Evolutionary conservation across 2,113 vertebrate genomes (phyloP), one percentile per base, ranked within the genome.

Genomic region (Ondatra zibethicus): DNA sequence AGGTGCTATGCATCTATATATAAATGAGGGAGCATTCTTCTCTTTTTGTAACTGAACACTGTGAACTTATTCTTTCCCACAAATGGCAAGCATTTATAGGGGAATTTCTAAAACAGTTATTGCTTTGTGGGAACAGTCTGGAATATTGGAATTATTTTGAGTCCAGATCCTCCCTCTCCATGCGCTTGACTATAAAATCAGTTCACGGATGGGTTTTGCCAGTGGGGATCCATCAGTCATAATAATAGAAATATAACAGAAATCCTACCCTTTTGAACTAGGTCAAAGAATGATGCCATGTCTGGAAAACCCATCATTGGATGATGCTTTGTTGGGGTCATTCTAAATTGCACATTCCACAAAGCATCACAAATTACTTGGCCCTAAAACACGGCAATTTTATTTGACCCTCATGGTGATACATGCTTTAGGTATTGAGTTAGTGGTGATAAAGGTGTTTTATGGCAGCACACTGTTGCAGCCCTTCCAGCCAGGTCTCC

Each of bases 1-100:
- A 92, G 91, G 68, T 86, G 66, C 29, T 76, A 58, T 66, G 80
- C 73, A 84, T 84, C 7, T 61, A 39, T 82, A 94, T 72, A 95
- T 55, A 77, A 88, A 73, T 27, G 16, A 96, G 66, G 27, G 7
- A 58, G 47, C 36, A n/a, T 66, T 94, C 82, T 94, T 94, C 39
- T 12, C 76, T 76, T 88, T 96, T 55, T 27, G 39, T 70, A 76
- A 88, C 29, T 47, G 6, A 90, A 29, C 87, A 81, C 29, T 63
- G 27, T 89, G 80, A 82, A 92, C 72, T 73, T 84, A 52, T 4
- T 81, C 39, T 76, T 33, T n/a, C 7, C 55, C 1, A 63, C 25
- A 85, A 19, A 85, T 45, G 39, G 58, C 82, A 68, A 92, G 76
- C 88, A 78, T 61, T 92, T 29, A 87, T 89, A 52, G 61, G 73